Base-by-base conservation (phyloP, 2,797 vertebrate genomes). In the Oryzias sinensis region DNA sequence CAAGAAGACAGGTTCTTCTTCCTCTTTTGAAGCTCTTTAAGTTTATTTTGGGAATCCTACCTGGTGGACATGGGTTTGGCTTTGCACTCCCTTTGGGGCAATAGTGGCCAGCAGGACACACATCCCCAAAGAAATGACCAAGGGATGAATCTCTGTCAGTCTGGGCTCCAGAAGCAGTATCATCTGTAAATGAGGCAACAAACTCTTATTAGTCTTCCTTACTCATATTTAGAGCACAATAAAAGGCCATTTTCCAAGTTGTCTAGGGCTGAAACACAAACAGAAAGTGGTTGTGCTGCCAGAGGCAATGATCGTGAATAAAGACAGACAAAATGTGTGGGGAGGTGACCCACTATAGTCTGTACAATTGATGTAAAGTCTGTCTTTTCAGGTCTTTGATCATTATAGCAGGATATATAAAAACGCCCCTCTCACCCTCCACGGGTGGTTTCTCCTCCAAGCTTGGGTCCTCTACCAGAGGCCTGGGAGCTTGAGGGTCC, bases 51-150 rank as follows among this genome's bases (percentile, higher is more conserved):
- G 6, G 1, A 42, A 40, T 53, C 43, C 1, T 91, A 87, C 96
- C 94, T 72, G 92, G 86, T 13, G 91, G 88, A 46, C 96, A 97
- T 0, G 83, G 90, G 0, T 14, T 57, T 0, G 94, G 88, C 5
- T 79, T 83, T 1, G 72, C 15, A 63, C 89, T 93, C 55, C 92
- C 94, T 46, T 49, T 61, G 25, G 92, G 88, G 81, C 95, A 96
- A 72, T 92, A 92, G 70, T 95, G 91, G 5, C 89, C 86, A 0
- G 17, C n/a, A 0, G 89, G 93, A 73, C 95, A 98, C 0, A 90
- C 60, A 55, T 85, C 91, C 56, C 93, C 94, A 0, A 86, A 82
- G 47, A 87, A 18, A 6, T 79, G 86, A 48, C 84, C 83, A 0
- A 1, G 55, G 48, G 55, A 42, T 59, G 75, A 66, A 74, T 69